Conservation (phyloP, 53 echinoderm and acorn worm genomes). For the Actinopyga echinites region DNA sequence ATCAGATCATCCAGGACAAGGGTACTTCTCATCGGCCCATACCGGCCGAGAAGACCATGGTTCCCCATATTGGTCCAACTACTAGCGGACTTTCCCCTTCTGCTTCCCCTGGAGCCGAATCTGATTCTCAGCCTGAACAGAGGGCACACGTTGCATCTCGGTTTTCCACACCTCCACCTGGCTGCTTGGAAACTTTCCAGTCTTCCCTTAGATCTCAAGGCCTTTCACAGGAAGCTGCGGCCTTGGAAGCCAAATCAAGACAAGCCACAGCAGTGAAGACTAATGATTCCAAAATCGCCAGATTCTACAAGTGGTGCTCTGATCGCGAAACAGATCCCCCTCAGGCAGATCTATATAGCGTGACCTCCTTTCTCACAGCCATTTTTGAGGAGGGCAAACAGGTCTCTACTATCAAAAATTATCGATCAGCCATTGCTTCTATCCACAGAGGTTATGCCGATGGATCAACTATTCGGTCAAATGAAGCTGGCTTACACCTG, state of each 20-base stretch:
- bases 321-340: too few relatives aligned
- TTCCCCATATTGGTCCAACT: background rate
- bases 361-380: background rate
- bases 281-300: constrained; percentile 5
- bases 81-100: background rate
- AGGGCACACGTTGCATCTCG: background rate
- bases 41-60: constrained; percentile 5
- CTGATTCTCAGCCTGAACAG: background rate
- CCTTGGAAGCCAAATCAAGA: background rate
- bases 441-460: background rate
- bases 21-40: background rate
- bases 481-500: background rate
- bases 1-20: background rate
- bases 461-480: background rate
- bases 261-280: background rate
- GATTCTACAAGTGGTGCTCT: too few relatives aligned
- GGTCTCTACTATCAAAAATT: background rate
- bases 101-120: background rate
- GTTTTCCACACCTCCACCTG: background rate
- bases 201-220: background rate
- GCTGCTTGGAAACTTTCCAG: constrained; percentile 1
- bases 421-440: background rate
- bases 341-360: too few relatives aligned
- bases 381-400: background rate
- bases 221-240: constrained; percentile 1